Base-by-base conservation (phyloP, 2,797 vertebrate species). In the Mus spretus region DNA sequence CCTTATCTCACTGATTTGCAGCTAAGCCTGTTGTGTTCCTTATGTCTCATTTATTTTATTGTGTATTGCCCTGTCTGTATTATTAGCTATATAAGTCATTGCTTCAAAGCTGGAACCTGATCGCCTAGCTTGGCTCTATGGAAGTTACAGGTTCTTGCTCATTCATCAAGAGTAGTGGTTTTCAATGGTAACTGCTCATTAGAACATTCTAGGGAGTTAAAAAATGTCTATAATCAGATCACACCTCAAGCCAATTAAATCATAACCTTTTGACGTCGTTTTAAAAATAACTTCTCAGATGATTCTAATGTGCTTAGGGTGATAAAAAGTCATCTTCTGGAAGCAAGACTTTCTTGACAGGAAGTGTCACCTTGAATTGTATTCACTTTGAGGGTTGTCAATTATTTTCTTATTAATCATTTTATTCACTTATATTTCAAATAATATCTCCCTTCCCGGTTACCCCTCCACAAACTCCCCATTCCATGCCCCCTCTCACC, bases 331-430 rank as follows among this genome's bases (percentile, higher is more conserved):
- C 31, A 47, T 86, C 34, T 79, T 31, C 10, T 67, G 57, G 85
- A 91, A 82, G 28, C 74, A 59, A 75, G 88, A 90, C 92, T 94
- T 96, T 44, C 47, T 87, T 78, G 89, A 74, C 57, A 85, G 77
- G 63, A 37, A n/a, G 44, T 96, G 86, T 97, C 95, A 95, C 89
- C 89, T 96, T 92, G 94, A 95, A 78, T 87, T 78, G 55, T 44
- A 57, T 63, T 97, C 85, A 94, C n/a, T 95, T 97, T 96, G 75
- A 89, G n/a, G 17, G 72, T 88, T 96, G 92, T 97, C 70, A 90
- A 70, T n/a, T 31, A 8, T 22, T 34, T 67, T 70, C n/a, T 70
- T n/a, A 70, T 70, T 70, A 70, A 70, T 34, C 31, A 70, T n/a
- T 70, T 70, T n/a, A n/a, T 70, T 70, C 34, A 17, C 34, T 70